Evolutionary conservation across 2,797 vertebrate species (phyloP), one percentile per base, ranked within the genome.

Genomic region (Pipistrellus pygmaeus): DNA sequence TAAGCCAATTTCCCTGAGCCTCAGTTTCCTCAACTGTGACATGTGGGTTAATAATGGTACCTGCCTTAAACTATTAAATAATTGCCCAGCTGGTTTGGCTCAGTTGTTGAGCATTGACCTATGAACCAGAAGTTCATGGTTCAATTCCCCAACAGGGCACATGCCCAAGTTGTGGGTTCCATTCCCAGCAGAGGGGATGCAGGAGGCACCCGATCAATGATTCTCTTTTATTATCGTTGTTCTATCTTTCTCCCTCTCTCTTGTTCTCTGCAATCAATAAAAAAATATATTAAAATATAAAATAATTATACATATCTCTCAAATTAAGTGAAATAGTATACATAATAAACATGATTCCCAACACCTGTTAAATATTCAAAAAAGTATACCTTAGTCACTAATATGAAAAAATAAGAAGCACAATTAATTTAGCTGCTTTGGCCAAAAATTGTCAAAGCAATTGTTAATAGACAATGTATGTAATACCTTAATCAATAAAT

Each of bases 271-370:
- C n/a, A 62, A 62, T 30, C 27, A 62, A 62, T 62, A 14, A 62
- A 62, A 30, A 62, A 5, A 60, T 4, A 60, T 27, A 62, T 30
- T 1, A 30, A 62, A 18, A 66, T 20, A 35, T 68, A 11, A 78
- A 84, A 60, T 75, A 83, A 75, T 3, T 23, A 1, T 66, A 92
- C 32, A 32, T 41, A 32, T 4, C 25, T 64, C 38, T 55, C 12
- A 64, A 83, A 60, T 71, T 80, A 83, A 68, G 12, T 94, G 23
- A 93, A 92, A 55, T 95, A 90, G 53, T 73, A 72, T 15, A 64
- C 5, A 75, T 15, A 72, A 78, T 78, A 44, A 76, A 78, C 18
- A 60, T 32, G 51, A 32, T 69, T 73, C 68, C 64, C 27, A 53
- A 76, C 3, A 55, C 3, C 48, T 78, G 15, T 66, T 92, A 91